Base-by-base conservation (phyloP, 2,888 invertebrate species). In the Lepidochrysops patricia region DNA sequence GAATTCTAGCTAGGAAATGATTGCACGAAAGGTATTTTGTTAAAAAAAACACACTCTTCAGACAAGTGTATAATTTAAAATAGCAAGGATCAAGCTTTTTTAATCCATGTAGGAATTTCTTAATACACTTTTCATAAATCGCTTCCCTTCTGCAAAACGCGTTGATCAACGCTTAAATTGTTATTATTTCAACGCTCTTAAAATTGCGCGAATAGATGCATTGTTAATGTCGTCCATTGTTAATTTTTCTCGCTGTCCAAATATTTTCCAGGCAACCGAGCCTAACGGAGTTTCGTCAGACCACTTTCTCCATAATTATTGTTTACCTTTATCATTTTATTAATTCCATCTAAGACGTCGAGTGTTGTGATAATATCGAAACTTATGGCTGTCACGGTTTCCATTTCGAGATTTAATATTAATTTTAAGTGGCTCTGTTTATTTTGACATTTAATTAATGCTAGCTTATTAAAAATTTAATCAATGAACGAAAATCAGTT, bases 301-400 rank as follows among this genome's bases (percentile, higher is more conserved):
- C 68, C 74, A 82, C 88, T 88, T 88, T 87, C 86, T 72, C 87
- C 79, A 60, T 84, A 83, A 86, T 86, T 86, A 83, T 86, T 84
- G 86, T 84, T 84, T 84, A 85, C 83, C 76, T 68, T 70, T 71
- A 69, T 75, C 74, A 49, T 73, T 80, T 68, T 67, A 68, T 67
- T 69, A 64, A 60, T 59, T 63, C 67, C 67, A 67, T 68, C 68
- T 57, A 37, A 58, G 27, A 58, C 43, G 48, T 58, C 48, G 19
- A 58, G 48, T 48, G 57, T 48, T 48, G 48, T 29, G 43, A 26
- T 50, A 26, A 50, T 26, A 50, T 50, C 50, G 26, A 9, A 43
- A 43, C 43, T 43, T 43, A 43, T 43, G 19, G 43, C 43, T 23
- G 43, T 43, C 43, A 43, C 12, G 50, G 26, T 49, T n/a, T 49